Conservation (phyloP, 2,113 vertebrate genomes). For the Poeciliopsis prolifica region DNA sequence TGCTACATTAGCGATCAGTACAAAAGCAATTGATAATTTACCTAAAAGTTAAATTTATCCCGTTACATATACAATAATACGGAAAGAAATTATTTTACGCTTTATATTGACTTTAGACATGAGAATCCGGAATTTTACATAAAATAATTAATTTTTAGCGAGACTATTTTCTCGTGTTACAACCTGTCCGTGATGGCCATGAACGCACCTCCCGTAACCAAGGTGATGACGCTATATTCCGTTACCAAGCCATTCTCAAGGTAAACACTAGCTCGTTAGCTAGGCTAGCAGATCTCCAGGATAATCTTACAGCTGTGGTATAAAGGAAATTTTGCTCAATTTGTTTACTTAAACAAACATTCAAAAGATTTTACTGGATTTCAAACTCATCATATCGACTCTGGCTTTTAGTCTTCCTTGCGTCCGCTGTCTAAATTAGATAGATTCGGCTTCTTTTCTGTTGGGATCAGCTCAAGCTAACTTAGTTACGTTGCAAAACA, state of each 20-base stretch:
- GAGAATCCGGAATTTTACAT: background rate
- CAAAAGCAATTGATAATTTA: no score
- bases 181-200: slow-evolving; percentile 28
- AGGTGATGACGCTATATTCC: slow-evolving; percentile 72
- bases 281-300: slow-evolving; percentile 53
- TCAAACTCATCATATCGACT: background rate
- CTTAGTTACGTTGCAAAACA: slow-evolving; percentile 29
- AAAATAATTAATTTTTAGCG: background rate
- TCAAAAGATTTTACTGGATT: background rate
- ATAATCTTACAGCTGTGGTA: slow-evolving; percentile 54
- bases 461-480: slow-evolving; percentile 19
- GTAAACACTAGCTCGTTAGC: slow-evolving; percentile 63
- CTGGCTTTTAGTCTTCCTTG: background rate
- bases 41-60: no score
- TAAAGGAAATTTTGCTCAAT: slow-evolving; percentile 13
- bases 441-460: slow-evolving; percentile 17
- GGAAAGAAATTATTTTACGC: no score
- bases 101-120: no score
- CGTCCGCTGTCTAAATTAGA: slow-evolving; percentile 17
- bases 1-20: background rate
- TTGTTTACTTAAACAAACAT: background rate
- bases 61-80: no score
- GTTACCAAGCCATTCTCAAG: slow-evolving; percentile 66
- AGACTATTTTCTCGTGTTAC: background rate
- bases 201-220: slow-evolving; percentile 73